Evolutionary conservation across 1,140 invertebrate genomes (phyloP).

Genomic region (Drosophila ogumai): DNA sequence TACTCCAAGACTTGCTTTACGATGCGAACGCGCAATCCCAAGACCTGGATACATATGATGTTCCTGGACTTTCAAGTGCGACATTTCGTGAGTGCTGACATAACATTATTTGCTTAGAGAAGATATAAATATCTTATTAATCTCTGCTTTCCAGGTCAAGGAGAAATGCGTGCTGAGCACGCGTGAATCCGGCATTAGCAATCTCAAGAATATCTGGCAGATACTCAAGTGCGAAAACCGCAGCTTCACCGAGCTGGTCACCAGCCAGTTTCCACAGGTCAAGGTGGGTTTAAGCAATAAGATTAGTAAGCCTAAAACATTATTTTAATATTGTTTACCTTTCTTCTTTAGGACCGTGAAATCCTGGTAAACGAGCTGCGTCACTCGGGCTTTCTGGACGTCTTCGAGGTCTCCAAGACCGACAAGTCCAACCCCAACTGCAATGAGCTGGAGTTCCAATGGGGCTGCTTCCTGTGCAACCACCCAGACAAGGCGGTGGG

Average conservation of each 20-base stretch:
- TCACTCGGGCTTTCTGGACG: constrained; percentile 95
- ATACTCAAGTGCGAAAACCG: constrained; percentile 95
- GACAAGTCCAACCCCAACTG: constrained; percentile 83
- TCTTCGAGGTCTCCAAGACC: constrained; percentile 91
- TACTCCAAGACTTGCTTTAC: constrained; percentile 94
- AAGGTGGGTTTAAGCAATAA: constrained; percentile 87
- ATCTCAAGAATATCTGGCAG: constrained; percentile 96
- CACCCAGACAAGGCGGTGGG: constrained; percentile 94
- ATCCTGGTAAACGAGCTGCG: constrained; percentile 93
- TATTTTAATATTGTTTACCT: not conserved
- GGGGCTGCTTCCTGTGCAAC: constrained; percentile 88
- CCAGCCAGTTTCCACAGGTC: constrained; percentile 94
- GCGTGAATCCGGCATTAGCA: constrained; percentile 92
- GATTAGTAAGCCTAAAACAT: not conserved
- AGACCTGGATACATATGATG: constrained; percentile 98
- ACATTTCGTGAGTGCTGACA: constrained; percentile 69
- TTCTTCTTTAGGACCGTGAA: constrained; percentile 90
- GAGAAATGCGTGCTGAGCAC: constrained; percentile 92
- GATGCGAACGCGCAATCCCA: constrained; percentile 93
- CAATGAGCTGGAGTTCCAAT: constrained; percentile 85
- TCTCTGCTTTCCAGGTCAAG: constrained; percentile 87
- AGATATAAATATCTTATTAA: not conserved
- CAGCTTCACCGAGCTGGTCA: constrained; percentile 95
- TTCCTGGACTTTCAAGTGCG: constrained; percentile 94
- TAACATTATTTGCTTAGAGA: too few relatives aligned